A percentile compares a stretch with the other conserved stretches of the same genome.
phyloP scores from a whole-genome alignment of 2,113 vertebrate genomes.

The Albula glossodonta region DNA sequence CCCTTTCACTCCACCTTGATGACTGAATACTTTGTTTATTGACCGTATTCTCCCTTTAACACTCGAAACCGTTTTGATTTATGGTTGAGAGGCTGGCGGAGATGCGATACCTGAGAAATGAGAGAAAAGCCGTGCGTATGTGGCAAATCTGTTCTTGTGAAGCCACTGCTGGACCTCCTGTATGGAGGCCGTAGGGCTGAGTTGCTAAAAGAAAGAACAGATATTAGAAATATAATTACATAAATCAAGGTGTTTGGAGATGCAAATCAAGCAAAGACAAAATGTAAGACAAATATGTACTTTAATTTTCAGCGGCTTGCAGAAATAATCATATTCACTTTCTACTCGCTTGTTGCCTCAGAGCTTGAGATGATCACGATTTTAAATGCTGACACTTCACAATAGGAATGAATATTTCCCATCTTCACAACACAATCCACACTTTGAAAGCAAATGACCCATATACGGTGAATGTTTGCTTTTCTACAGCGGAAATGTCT shows the following conservation, averaged over 20 bases:
- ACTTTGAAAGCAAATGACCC: too few relatives aligned
- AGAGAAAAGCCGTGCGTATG: slow-evolving; percentile 86
- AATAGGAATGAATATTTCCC: too few relatives aligned
- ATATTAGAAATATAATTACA: neutral
- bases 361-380: too few relatives aligned
- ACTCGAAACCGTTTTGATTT: neutral
- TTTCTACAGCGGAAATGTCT: too few relatives aligned
- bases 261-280: neutral
- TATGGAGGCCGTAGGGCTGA: slow-evolving; percentile 86
- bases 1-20: neutral
- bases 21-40: neutral
- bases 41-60: neutral
- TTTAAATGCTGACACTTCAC: too few relatives aligned
- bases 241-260: neutral
- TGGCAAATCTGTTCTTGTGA: slow-evolving; percentile 86
- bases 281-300: neutral
- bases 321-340: too few relatives aligned
- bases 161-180: slow-evolving; percentile 93
- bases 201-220: slow-evolving; percentile 67
- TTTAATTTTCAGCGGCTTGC: too few relatives aligned
- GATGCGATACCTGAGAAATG: slow-evolving; percentile 86
- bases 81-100: too few relatives aligned
- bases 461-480: too few relatives aligned
- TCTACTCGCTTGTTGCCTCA: too few relatives aligned
- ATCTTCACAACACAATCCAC: too few relatives aligned